A percentile compares a stretch with the other conserved stretches of the same genome.
Conservation (phyloP, 2,113 vertebrate genomes). For the Verasper variegatus region DNA sequence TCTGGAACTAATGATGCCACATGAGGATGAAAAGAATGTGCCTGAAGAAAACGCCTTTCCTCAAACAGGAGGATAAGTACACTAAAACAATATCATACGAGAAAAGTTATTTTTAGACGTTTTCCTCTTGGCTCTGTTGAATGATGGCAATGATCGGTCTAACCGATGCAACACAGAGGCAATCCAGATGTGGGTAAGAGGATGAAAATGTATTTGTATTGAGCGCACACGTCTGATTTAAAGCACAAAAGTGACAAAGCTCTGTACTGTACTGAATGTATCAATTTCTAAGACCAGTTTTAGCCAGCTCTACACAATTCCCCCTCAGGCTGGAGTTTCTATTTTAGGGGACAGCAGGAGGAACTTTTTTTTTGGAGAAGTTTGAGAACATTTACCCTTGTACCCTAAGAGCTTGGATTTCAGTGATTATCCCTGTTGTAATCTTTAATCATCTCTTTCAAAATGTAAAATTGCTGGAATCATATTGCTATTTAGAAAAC, state of each 20-base stretch:
- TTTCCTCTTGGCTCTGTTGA: conserved; percentile 1
- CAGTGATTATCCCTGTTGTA: background rate
- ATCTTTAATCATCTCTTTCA: too few relatives aligned
- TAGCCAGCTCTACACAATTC: background rate
- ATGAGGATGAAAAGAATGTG: conserved; percentile 69
- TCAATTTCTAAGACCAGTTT: conserved; percentile 2
- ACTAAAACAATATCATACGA: conserved; percentile 49
- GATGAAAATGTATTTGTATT: background rate
- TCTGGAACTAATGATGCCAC: conserved; percentile 75
- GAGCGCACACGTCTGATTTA: background rate
- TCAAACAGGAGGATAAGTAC: conserved; percentile 52
- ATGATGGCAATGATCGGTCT: background rate
- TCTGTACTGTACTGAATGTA: background rate
- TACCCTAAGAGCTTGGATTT: background rate
- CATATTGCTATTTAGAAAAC: too few relatives aligned
- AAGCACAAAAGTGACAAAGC: background rate
- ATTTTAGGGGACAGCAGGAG: background rate
- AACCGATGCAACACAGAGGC: background rate
- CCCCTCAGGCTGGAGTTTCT: background rate
- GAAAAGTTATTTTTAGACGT: background rate
- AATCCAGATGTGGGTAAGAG: background rate
- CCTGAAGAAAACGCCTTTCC: conserved; percentile 57
- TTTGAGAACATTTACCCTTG: background rate
- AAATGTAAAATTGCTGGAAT: too few relatives aligned
- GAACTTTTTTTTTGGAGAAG: too few relatives aligned